A percentile compares a stretch with the other conserved stretches of the same genome.
Conservation (phyloP, 2,797 vertebrate species). For the Pachyuromys duprasi region DNA sequence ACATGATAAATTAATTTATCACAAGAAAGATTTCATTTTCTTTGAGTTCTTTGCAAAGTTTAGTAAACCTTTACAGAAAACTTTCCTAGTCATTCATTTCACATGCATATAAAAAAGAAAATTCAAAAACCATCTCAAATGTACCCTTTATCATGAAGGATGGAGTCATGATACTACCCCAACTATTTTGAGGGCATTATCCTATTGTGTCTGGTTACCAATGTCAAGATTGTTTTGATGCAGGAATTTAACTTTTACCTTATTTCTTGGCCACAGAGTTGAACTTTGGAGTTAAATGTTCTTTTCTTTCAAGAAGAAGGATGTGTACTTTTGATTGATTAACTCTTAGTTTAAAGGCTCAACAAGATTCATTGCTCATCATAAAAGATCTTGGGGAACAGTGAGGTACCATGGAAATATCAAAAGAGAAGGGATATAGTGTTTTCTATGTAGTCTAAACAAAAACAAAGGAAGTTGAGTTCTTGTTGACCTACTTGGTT, state of each 20-base stretch:
- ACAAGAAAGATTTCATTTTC: conserved; percentile 55
- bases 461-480: background rate
- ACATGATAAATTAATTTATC: conserved; percentile 61
- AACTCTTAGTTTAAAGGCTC: conserved; percentile 14
- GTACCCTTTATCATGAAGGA: background rate
- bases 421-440: background rate
- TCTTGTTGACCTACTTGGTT: background rate
- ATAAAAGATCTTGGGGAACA: background rate
- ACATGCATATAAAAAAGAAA: background rate
- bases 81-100: background rate
- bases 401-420: background rate
- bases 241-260: conserved; percentile 24
- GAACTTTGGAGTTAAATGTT: conserved; percentile 46
- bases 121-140: background rate
- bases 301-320: conserved; percentile 24
- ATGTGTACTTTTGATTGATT: conserved; percentile 39
- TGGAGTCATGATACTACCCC: background rate
- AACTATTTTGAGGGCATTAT: background rate
- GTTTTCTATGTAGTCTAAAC: background rate
- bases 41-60: conserved; percentile 47
- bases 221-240: background rate
- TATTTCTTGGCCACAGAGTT: background rate
- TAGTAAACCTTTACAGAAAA: conserved; percentile 49
- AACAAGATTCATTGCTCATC: background rate
- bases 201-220: background rate